phyloP scores from a whole-genome alignment of 2,797 vertebrate genomes.

The Coilia nasus region DNA sequence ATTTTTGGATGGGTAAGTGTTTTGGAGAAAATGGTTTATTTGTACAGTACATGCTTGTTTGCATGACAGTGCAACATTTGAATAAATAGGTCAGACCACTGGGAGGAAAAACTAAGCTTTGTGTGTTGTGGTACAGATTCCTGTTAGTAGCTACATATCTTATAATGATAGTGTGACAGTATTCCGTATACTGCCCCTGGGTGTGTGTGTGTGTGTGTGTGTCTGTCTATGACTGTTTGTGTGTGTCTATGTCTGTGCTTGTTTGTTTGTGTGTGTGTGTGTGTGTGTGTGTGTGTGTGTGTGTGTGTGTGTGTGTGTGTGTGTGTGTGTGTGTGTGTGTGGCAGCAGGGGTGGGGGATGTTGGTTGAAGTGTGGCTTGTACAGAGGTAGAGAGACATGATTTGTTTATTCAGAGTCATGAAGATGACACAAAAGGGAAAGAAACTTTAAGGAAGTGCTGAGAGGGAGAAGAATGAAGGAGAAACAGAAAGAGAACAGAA shows the following conservation, averaged over 20 bases:
- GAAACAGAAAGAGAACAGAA: not conserved
- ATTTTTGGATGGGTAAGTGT: not conserved
- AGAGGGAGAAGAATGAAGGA: not conserved
- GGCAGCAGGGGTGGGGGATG: no score
- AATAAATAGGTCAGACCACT: not conserved
- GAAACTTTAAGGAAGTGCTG: not conserved
- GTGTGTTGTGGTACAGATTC: not conserved
- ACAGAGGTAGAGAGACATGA: not conserved
- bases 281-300: no score
- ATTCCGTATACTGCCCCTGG: not conserved
- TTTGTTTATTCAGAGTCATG: not conserved
- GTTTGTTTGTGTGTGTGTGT: no score
- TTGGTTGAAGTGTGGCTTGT: not conserved
- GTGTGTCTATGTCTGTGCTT: no score
- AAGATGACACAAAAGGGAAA: not conserved
- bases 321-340: no score
- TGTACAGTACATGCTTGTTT: not conserved
- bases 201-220: no score
- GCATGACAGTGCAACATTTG: not conserved
- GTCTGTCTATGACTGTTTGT: no score
- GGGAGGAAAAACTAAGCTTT: not conserved
- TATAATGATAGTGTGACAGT: not conserved
- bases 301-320: no score
- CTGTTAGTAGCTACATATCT: not conserved
- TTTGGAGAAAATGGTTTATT: not conserved